phyloP scores from a whole-genome alignment of 2,113 vertebrate genomes.

The Redunca redunca region DNA sequence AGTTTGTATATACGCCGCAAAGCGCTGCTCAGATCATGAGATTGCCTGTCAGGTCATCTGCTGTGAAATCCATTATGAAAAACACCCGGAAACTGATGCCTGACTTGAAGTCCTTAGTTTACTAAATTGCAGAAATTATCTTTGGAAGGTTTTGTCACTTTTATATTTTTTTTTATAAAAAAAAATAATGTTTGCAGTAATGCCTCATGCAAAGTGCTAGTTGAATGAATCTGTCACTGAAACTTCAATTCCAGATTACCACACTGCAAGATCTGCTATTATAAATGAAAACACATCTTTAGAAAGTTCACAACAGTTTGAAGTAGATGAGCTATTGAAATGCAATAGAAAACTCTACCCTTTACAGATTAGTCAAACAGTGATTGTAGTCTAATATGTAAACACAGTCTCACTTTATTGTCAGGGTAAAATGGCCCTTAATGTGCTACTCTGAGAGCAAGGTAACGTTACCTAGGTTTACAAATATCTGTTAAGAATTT shows the following conservation, averaged over 20 bases:
- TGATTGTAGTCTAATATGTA: conserved; percentile 75
- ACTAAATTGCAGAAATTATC: conserved; percentile 82
- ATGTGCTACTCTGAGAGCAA: conserved; percentile 75
- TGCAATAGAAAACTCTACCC: conserved; percentile 77
- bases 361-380: conserved; percentile 78
- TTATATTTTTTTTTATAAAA: conserved; percentile 14
- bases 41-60: conserved; percentile 91
- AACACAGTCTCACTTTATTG: conserved; percentile 78
- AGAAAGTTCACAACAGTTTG: conserved; percentile 80
- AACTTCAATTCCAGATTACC: conserved; percentile 80
- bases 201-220: conserved; percentile 74
- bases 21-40: conserved; percentile 83
- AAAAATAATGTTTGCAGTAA: conserved; percentile 74
- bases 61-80: conserved; percentile 88
- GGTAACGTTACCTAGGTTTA: conserved; percentile 69
- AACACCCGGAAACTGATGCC: conserved; percentile 76
- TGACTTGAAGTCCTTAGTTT: conserved; percentile 77
- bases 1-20: conserved; percentile 63
- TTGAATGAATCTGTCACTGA: conserved; percentile 82
- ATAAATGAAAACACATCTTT: conserved; percentile 79
- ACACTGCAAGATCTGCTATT: conserved; percentile 76
- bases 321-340: conserved; percentile 81
- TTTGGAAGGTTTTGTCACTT: conserved; percentile 74
- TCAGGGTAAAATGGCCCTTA: conserved; percentile 77
- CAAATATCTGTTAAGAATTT: conserved; percentile 72